phyloP scores from a whole-genome alignment of 2,888 invertebrate genomes.

The Orthosia cruda region DNA sequence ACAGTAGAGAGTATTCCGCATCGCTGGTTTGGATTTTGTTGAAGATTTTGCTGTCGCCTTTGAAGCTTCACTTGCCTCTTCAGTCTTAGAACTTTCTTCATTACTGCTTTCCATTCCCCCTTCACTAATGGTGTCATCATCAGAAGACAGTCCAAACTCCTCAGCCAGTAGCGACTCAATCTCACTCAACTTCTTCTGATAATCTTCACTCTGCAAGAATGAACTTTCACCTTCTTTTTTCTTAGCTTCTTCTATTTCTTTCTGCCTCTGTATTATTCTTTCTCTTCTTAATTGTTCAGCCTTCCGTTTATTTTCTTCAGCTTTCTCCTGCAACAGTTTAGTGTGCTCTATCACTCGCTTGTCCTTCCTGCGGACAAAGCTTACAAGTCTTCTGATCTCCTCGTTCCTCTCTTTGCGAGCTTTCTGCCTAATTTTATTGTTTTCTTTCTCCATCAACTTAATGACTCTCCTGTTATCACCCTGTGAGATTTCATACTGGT shows the following conservation, averaged over 20 bases:
- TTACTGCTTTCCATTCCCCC: constrained; percentile 91
- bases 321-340: constrained; percentile 94
- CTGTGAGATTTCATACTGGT: constrained; percentile 97
- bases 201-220: constrained; percentile 87
- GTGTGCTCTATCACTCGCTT: constrained; percentile 96
- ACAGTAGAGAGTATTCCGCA: constrained; percentile 94
- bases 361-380: constrained; percentile 98
- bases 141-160: constrained; percentile 92
- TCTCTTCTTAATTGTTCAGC: constrained; percentile 93
- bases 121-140: constrained; percentile 90
- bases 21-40: constrained; percentile 87
- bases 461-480: constrained; percentile 96
- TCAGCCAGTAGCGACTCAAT: constrained; percentile 95
- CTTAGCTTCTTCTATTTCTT: constrained; percentile 93
- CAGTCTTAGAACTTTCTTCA: constrained; percentile 90
- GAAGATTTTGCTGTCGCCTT: constrained; percentile 87
- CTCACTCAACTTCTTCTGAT: constrained; percentile 92
- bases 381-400: constrained; percentile 97
- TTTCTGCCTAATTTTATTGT: constrained; percentile 97
- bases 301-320: constrained; percentile 94
- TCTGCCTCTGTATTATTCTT: constrained; percentile 94
- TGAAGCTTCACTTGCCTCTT: constrained; percentile 90
- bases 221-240: constrained; percentile 87
- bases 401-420: constrained; percentile 98
- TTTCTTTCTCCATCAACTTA: constrained; percentile 98